Base-by-base conservation (phyloP, 2,888 invertebrate genomes). In the Folsomia candida region DNA sequence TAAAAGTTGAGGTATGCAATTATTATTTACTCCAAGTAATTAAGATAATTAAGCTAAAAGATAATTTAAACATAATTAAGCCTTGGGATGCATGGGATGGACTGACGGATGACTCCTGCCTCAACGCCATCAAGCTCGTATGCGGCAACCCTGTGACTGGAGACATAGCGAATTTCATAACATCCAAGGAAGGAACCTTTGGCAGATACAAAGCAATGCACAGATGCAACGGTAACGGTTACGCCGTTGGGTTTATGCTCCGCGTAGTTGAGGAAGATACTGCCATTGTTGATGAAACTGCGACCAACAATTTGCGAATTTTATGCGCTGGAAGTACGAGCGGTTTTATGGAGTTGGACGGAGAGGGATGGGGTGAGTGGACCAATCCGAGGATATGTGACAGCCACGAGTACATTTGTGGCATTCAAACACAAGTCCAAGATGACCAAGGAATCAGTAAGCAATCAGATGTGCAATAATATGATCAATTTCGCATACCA, bases 361-460 rank as follows among this genome's bases (percentile, higher is more conserved):
- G 76, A 47, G 76, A 76, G 68, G 22, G 60, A 1, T 76, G 74
- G 74, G 76, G 76, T 22, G 72, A 76, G 26, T 76, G 75, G 74
- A 75, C 74, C 28, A 51, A 68, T 14, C 74, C 73, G 1, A 51
- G 76, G 28, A 72, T 75, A 65, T 76, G 76, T 57, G 6, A 63
- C 20, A 47, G 29, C 3, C 27, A 67, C 24, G 74, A 78, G 47
- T 77, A 73, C 54, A 64, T 79, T 65, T 79, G 79, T 66, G 79
- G 77, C 1, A 51, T 79, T 3, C 73, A 73, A 69, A 79, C 79
- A 18, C 79, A 79, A 69, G 72, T 79, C 18, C 74, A 79, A 60
- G 59, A 62, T 9, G 67, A 71, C 9, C 73, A 78, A 73, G 79
- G 79, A 28, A 54, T 66, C 26, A 22, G 77, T 77, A 71, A 74